Percentiles rank a stretch among this genome's conserved stretches.
These are phyloP conservation scores for Microhierax caerulescens DNA, from an alignment of 2,797 vertebrate species.

Conservation along the genomic window DNA sequence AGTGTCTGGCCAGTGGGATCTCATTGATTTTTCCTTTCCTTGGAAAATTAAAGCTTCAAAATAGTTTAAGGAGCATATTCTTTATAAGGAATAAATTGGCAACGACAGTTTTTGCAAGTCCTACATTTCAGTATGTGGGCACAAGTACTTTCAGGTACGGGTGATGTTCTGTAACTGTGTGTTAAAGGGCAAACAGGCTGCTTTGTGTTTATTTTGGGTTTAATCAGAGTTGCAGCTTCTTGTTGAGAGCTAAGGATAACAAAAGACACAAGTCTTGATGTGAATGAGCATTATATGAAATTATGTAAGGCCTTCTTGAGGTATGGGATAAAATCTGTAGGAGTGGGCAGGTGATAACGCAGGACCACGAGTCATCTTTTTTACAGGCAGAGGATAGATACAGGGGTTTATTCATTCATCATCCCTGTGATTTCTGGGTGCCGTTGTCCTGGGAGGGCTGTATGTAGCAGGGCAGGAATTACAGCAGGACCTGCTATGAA, in stretches of 20 bases:
- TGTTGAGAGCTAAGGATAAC: background rate
- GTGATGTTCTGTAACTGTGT: background rate
- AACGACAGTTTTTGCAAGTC: background rate
- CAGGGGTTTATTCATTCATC: background rate
- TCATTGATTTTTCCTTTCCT: background rate
- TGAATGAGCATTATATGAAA: background rate
- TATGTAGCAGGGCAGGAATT: background rate
- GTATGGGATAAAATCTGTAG: too few species aligned
- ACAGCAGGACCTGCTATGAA: background rate
- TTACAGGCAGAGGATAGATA: background rate
- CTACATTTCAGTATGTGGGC: background rate
- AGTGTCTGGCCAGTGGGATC: background rate
- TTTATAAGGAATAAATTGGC: background rate
- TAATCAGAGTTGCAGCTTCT: background rate
- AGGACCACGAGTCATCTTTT: background rate
- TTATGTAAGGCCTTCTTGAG: background rate
- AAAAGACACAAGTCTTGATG: background rate
- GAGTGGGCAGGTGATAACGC: rapidly evolving
- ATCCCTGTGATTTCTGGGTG: background rate
- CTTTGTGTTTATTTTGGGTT: background rate
- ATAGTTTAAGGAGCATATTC: background rate
- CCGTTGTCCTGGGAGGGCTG: background rate
- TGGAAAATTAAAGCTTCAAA: background rate
- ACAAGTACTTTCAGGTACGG: background rate
- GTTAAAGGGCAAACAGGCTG: background rate